A percentile compares a stretch with the other conserved stretches of the same genome.
These are phyloP conservation scores for Neodiprion fabricii DNA, from an alignment of 1,140 invertebrate genomes.

Conservation along the genomic window DNA sequence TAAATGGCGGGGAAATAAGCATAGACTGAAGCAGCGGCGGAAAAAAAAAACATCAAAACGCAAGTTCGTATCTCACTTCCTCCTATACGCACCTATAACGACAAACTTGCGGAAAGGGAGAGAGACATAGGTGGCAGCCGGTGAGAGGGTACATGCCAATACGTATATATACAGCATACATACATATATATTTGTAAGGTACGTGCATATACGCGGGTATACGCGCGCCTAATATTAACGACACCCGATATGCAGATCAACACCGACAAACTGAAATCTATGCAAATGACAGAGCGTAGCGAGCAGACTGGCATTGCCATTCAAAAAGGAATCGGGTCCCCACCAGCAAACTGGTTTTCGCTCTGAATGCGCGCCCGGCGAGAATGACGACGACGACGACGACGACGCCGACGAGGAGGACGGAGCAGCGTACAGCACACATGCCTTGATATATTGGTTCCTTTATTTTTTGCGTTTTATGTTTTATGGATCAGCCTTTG, in stretches of 20 bases:
- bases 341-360: neutral
- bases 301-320: conserved; percentile 24
- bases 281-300: conserved; percentile 47
- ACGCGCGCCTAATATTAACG: conserved; percentile 56
- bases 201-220: neutral
- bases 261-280: conserved; percentile 42
- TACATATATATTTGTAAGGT: neutral
- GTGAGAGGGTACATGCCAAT: conserved; percentile 20
- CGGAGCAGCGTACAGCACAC: neutral
- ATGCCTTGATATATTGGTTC: conserved; percentile 7
- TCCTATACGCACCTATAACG: no score
- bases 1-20: no score
- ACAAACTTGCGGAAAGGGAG: conserved; percentile 7
- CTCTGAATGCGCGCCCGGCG: neutral
- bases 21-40: no score
- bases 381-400: no score
- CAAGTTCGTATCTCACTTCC: no score
- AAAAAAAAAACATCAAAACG: no score
- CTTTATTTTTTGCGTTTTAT: conserved; percentile 8
- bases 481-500: conserved; percentile 7
- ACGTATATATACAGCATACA: conserved; percentile 32
- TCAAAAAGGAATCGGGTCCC: conserved; percentile 4
- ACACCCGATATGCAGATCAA: conserved; percentile 59
- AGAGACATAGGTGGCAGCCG: conserved; percentile 27
- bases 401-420: no score